Base-by-base conservation (phyloP, 2,888 invertebrate genomes). In the Apomyelois bistriatella region DNA sequence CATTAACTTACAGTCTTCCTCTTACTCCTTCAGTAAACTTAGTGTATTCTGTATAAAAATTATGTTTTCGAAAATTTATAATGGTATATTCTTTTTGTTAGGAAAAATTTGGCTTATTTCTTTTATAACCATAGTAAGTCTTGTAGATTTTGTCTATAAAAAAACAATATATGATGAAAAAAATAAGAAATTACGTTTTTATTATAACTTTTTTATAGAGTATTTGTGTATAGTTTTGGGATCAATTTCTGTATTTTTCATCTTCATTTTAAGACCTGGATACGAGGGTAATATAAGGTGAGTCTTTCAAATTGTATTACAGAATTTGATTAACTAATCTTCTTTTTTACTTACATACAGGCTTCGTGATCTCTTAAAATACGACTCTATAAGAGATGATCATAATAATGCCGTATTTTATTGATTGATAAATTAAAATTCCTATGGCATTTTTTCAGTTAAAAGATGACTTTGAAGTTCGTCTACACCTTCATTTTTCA, bases 141-240 rank as follows among this genome's bases (percentile, higher is more conserved):
- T 56, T 35, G 9, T 55, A 9, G 53, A 48, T 36, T 57, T 56
- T 50, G 48, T 59, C 1, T 52, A 53, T 17, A 57, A 52, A 22
- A 55, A 58, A 49, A 46, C 58, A 8, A 48, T 47, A 7, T 36
- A 46, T 7, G 49, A 40, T 43, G 56, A 55, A 10, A 46, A 16
- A 43, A 53, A 57, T 15, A 55, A 52, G 41, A 32, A 22, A 30
- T 32, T 60, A 22, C 40, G 32, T 12, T 61, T 47, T 41, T 55
- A 53, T 37, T 53, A 48, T 30, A 53, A 50, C 7, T 55, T 47
- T 28, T 41, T 53, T 10, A 12, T 53, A 0, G 47, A 53, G 22
- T 55, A 55, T 48, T 35, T 50, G 3, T 8, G 35, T 22, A 9
- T 55, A 32, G 1, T 49, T 10, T 9, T 48, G 13, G 43, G 38